Evolutionary conservation across 1,140 invertebrate genomes (phyloP).

Genomic region (Drosophila pachea): DNA sequence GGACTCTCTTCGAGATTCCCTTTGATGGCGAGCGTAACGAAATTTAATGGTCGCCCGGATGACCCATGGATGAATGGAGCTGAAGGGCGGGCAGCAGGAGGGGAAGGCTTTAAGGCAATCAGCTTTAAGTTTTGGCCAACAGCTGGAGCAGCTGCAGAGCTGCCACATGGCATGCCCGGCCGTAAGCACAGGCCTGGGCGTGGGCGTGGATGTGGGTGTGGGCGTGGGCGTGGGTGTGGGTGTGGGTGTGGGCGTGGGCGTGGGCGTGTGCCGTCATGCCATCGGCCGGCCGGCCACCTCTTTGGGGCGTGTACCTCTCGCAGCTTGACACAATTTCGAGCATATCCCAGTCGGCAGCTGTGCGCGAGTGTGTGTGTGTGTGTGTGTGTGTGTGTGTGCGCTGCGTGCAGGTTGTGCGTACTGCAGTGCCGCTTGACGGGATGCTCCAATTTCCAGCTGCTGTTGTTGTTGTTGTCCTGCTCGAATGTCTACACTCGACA

Average conservation of each 20-base stretch:
- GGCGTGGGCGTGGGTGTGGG: background rate
- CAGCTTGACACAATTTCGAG: conserved; percentile 14
- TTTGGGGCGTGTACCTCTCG: conserved; percentile 4
- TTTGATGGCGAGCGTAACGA: too few relatives aligned
- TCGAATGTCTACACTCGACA: background rate
- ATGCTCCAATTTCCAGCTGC: conserved; percentile 2
- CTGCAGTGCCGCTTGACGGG: background rate
- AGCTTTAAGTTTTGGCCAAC: background rate
- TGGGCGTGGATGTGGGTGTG: background rate
- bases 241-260: background rate
- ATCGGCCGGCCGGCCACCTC: background rate
- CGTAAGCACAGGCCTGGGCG: background rate
- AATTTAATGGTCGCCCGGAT: too few relatives aligned
- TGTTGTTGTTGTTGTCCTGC: background rate
- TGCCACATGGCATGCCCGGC: background rate
- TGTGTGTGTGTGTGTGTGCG: background rate
- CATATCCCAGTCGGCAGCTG: background rate
- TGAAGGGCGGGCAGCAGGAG: background rate
- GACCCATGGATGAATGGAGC: background rate
- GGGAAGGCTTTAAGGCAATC: conserved; percentile 5
- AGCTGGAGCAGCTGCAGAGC: background rate
- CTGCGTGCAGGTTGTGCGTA: conserved; percentile 1
- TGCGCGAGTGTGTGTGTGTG: background rate
- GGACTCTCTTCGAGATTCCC: too few relatives aligned
- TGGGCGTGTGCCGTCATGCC: background rate